Percentiles rank a stretch among this genome's conserved stretches.
These are phyloP conservation scores for Esox lucius DNA, from an alignment of 2,797 vertebrate species.

Conservation along the genomic window DNA sequence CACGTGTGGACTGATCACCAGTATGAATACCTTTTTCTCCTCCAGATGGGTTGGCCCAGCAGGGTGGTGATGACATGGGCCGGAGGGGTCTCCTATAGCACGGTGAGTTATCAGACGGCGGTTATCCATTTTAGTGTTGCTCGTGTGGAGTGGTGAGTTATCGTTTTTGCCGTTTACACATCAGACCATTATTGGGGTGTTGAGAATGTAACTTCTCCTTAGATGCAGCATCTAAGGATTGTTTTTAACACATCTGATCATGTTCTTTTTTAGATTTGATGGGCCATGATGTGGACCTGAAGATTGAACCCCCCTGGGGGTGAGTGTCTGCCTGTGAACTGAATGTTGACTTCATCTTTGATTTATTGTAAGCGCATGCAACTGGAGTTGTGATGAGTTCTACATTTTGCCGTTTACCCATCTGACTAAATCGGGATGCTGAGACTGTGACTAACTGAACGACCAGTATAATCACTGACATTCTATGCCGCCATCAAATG, in stretches of 20 bases:
- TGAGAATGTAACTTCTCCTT: conserved; percentile 58
- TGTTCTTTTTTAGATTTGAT: not conserved
- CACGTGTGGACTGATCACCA: not conserved
- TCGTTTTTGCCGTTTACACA: conserved; percentile 76
- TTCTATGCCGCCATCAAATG: not conserved
- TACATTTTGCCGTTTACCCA: conserved; percentile 34
- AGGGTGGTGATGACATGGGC: not conserved
- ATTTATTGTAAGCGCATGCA: not conserved
- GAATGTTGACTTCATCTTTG: not conserved
- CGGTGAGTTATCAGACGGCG: not conserved
- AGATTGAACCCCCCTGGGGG: not conserved
- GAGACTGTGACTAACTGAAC: conserved; percentile 56
- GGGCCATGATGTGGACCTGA: not conserved
- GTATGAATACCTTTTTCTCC: not conserved
- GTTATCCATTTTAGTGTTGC: not conserved
- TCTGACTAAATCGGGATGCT: conserved; percentile 44
- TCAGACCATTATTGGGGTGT: conserved; percentile 76
- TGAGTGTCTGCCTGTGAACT: not conserved
- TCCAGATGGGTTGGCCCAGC: not conserved
- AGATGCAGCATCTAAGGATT: not conserved
- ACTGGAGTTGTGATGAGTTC: not conserved
- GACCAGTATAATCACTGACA: conserved; percentile 31
- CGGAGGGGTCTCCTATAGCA: not conserved
- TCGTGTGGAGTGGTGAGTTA: conserved; percentile 27
- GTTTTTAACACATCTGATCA: not conserved